Base-by-base conservation (phyloP, 2,888 invertebrate species). In the Asteroscopus sphinx region DNA sequence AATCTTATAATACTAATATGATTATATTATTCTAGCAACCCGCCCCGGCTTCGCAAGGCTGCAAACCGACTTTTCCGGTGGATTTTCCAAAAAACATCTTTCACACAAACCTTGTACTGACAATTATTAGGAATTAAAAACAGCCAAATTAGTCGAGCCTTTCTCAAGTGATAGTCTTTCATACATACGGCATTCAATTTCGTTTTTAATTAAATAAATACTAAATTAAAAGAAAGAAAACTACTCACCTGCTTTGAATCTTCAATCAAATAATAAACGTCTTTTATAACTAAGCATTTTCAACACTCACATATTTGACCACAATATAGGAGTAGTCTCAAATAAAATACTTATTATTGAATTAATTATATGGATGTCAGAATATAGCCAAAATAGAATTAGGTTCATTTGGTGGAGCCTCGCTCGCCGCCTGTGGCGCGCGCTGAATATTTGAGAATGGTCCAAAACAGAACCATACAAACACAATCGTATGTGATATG, bases 341-440 rank as follows among this genome's bases (percentile, higher is more conserved):
- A 61, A 61, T 49, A 35, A 55, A 66, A 42, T 68, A 54, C 55
- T 32, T 48, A 46, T 41, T 54, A 64, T n/a, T 56, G 52, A 56
- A 67, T 62, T 54, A 59, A 62, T 68, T 28, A 65, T 56, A 46
- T 44, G 56, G 36, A 46, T 56, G 59, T 63, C 63, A 71, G 58
- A 64, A 77, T 67, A 46, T 37, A 45, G 17, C 65, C 40, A 42
- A 69, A 77, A 73, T 76, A 69, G 63, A 63, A 66, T 56, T 59
- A 52, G 63, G 40, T 56, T 58, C 57, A 48, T 72, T 69, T 59
- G 37, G 41, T 44, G 39, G 42, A 56, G 65, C 48, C 63, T 63
- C 80, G 80, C 73, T 74, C 54, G 69, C 80, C 79, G 77, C 64
- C 79, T 83, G 83, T 71, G 77, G 70, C 68, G 59, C 30, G 12